These are phyloP conservation scores for Luidia sarsii DNA, from an alignment of 53 echinoderm and acorn worm species.

Conservation along the genomic window DNA sequence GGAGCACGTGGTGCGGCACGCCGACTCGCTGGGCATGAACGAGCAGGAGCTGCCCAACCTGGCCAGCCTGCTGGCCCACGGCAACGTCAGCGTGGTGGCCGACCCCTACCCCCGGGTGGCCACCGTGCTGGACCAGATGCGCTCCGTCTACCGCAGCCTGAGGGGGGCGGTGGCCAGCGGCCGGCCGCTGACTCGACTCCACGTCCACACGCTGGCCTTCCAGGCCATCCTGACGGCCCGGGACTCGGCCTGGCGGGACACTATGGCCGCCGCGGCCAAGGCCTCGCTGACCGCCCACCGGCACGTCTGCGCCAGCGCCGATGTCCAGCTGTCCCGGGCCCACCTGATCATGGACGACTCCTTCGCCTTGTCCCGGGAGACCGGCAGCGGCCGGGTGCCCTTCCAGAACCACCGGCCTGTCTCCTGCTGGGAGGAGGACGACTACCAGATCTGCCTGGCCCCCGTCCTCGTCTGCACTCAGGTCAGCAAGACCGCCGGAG, in stretches of 20 bases:
- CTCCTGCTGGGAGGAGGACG: constrained; percentile 90
- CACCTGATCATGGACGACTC: constrained; percentile 95
- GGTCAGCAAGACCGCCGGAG: constrained; percentile 80
- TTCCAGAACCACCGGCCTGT: constrained; percentile 79
- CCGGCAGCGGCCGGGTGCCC: constrained; percentile 71
- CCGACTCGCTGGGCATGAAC: constrained; percentile 94
- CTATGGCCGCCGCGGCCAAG: constrained; percentile 95
- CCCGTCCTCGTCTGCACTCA: constrained; percentile 95
- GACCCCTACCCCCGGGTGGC: constrained; percentile 93
- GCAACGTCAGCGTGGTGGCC: constrained; percentile 80
- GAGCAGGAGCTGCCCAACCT: constrained; percentile 97
- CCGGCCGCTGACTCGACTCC: constrained; percentile 68
- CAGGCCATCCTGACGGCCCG: constrained; percentile 89
- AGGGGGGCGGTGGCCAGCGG: constrained; percentile 17
- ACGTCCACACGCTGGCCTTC: constrained; percentile 95
- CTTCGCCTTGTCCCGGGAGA: constrained; percentile 77
- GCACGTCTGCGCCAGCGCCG: constrained; percentile 74
- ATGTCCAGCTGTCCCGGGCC: constrained; percentile 75
- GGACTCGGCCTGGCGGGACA: constrained; percentile 86
- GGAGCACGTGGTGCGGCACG: constrained; percentile 71
- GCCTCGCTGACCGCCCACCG: constrained; percentile 90
- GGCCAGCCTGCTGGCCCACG: constrained; percentile 80
- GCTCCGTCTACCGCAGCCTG: constrained; percentile 73
- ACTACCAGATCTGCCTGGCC: constrained; percentile 87
- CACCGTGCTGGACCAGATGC: constrained; percentile 90